Evolutionary conservation across 2,888 invertebrate species (phyloP), one percentile per base, ranked within the genome.

Genomic region (Ophonus ardosiacus): DNA sequence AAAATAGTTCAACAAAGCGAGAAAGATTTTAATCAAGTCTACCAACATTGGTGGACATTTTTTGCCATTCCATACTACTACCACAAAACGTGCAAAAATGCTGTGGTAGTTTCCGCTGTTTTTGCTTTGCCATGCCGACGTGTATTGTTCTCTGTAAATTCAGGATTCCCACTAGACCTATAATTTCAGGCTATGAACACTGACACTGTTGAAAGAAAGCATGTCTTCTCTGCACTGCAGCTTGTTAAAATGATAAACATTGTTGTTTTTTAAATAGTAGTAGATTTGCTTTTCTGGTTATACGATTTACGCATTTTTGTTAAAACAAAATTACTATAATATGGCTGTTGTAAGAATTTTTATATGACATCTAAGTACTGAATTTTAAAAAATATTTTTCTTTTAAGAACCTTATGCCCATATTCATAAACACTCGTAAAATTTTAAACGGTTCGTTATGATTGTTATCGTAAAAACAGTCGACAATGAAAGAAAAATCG

Each of bases 11-110:
- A 10, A 38, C 68, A 7, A 68, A 21, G 38, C 10, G 31, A 68
- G 31, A 68, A 68, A 68, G 68, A 38, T 68, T 68, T 68, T 68
- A 68, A 68, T 68, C 68, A 68, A 68, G 68, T 68, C 38, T 31
- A 38, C n/a, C 24, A 63, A 63, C 43, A n/a, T 38, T 15, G 15
- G 68, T 40, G 31, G 38, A 68, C 38, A 68, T 68, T 68, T 68
- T 68, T 68, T 68, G 38, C n/a, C 13, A 63, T 63, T 63, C 63
- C 68, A n/a, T n/a, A 40, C 38, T n/a, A 31, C 63, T 7, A 24
- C 43, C 43, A 13, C 43, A 59, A 17, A 68, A 68, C 31, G 68
- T n/a, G 38, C 38, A 38, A 38, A 68, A 68, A 68, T 68, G 68
- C 15, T 68, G 68, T 38, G 31, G 68, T 68, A 24, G 31, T 68